phyloP scores from a whole-genome alignment of 2,113 vertebrate genomes.

The Daubentonia madagascariensis region DNA sequence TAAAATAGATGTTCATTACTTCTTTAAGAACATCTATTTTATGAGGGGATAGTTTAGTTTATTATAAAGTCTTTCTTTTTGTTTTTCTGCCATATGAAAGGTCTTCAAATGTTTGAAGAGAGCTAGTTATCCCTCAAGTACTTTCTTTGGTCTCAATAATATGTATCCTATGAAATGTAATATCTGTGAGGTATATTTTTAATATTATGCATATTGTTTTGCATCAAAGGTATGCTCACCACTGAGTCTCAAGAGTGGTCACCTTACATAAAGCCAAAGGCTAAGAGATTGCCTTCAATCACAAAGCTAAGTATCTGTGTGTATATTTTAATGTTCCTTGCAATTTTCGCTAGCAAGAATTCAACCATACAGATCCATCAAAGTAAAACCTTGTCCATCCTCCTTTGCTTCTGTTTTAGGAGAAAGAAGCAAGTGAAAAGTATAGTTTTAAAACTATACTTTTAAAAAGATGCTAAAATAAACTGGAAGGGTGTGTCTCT shows the following conservation, averaged over 20 bases:
- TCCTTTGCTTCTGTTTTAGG: not conserved
- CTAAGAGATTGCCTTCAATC: not conserved
- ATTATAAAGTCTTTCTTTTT: not conserved
- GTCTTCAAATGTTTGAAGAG: not conserved
- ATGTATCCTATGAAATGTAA: not conserved
- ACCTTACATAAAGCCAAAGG: not conserved
- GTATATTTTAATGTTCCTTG: not conserved
- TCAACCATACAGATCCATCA: not conserved
- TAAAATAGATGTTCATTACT: not conserved
- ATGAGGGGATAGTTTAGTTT: not conserved
- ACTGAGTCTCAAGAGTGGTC: not conserved
- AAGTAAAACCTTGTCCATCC: not conserved
- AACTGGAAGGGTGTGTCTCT: not conserved
- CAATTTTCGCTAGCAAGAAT: slow-evolving; percentile 2
- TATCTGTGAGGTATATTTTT: not conserved
- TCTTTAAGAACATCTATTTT: not conserved
- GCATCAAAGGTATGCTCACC: not conserved
- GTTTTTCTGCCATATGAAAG: not conserved
- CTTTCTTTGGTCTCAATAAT: not conserved
- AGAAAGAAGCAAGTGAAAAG: not conserved
- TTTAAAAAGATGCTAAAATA: not conserved
- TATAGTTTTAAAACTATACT: not conserved
- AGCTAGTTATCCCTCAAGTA: not conserved
- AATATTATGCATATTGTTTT: not conserved
- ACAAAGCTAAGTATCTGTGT: not conserved